Conservation (phyloP, 2,113 vertebrate genomes). For the Arizona elegans region DNA sequence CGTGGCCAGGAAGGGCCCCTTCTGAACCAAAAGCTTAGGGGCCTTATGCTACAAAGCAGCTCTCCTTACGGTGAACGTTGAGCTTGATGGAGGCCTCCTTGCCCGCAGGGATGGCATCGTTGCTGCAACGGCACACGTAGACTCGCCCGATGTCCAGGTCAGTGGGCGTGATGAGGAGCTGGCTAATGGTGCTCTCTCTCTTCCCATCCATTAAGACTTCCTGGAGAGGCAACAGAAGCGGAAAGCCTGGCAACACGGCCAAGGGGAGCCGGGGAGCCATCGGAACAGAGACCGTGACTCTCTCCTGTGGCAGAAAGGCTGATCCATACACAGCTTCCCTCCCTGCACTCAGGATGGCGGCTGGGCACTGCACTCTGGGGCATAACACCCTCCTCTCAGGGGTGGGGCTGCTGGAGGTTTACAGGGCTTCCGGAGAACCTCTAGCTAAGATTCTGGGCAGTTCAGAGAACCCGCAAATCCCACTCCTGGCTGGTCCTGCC, state of each 20-base stretch:
- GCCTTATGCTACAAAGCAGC: background rate
- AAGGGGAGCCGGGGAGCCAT: background rate
- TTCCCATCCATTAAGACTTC: conserved; percentile 87
- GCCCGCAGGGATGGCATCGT: conserved; percentile 82
- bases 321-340: background rate
- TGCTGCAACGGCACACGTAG: conserved; percentile 84
- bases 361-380: background rate
- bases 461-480: too few species aligned
- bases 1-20: background rate
- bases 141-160: conserved; percentile 85
- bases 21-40: background rate
- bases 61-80: conserved; percentile 87
- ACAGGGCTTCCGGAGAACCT: too few species aligned
- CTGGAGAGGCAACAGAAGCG: conserved; percentile 52
- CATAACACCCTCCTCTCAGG: background rate
- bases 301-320: background rate
- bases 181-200: conserved; percentile 85
- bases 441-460: too few species aligned
- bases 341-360: background rate
- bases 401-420: too few species aligned
- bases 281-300: background rate
- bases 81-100: conserved; percentile 84
- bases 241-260: background rate
- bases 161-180: conserved; percentile 80
- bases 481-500: too few species aligned